Conservation (phyloP, 2,113 vertebrate species). For the Abramis brama region DNA sequence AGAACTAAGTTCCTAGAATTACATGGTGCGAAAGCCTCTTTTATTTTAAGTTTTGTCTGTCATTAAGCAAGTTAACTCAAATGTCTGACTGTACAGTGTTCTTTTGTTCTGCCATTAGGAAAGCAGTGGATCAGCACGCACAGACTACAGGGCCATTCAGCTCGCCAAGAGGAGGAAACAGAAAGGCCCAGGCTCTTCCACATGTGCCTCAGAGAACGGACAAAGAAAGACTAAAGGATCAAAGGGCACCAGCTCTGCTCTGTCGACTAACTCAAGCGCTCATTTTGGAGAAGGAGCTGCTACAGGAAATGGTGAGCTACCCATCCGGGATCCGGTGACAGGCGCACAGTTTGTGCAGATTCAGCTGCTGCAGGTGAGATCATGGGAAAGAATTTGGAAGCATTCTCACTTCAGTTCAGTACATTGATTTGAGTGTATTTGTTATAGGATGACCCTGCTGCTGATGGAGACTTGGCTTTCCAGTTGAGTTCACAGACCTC, state of each 20-base stretch:
- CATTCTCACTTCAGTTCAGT: not conserved
- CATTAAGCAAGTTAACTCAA: not conserved
- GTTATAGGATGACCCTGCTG: constrained; percentile 83
- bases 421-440: constrained; percentile 38
- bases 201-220: constrained; percentile 70
- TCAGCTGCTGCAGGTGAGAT: constrained; percentile 89
- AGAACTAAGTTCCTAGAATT: too few species aligned
- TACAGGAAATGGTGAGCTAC: constrained; percentile 77
- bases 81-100: constrained; percentile 17
- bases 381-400: not conserved
- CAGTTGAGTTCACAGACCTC: constrained; percentile 87
- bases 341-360: constrained; percentile 89
- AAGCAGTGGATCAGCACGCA: constrained; percentile 91
- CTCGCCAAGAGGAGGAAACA: constrained; percentile 91
- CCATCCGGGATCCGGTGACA: constrained; percentile 81
- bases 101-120: constrained; percentile 76
- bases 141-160: constrained; percentile 95
- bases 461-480: constrained; percentile 86
- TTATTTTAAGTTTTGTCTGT: not conserved
- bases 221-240: constrained; percentile 80
- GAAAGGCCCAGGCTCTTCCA: constrained; percentile 71
- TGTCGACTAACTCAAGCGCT: constrained; percentile 58
- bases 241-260: constrained; percentile 65
- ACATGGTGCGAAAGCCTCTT: not conserved
- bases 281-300: constrained; percentile 75